Percentiles rank a stretch among this genome's conserved stretches.
Conservation (phyloP, 2,888 invertebrate genomes). For the Troglohyphantes excavatus region DNA sequence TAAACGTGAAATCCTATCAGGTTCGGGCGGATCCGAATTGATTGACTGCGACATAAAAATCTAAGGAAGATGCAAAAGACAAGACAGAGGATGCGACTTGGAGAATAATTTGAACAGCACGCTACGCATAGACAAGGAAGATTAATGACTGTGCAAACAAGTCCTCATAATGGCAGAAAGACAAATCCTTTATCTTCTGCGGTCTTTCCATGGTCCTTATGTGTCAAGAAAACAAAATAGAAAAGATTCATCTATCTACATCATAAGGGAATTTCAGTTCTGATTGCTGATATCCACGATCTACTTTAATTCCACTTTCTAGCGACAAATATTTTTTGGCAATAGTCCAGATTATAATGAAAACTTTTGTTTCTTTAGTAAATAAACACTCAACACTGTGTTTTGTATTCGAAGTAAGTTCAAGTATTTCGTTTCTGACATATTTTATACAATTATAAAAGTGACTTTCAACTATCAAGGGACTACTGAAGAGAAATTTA, state of each 20-base stretch:
- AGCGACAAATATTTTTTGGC: not conserved
- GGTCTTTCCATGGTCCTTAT: not conserved
- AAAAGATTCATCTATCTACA: conserved; percentile 17
- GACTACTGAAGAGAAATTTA: not conserved
- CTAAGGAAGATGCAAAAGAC: not conserved
- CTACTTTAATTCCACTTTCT: not conserved
- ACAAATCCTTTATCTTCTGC: conserved; percentile 3
- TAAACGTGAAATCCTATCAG: not conserved
- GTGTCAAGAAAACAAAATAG: conserved; percentile 20
- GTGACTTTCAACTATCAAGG: not conserved
- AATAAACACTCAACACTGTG: not conserved
- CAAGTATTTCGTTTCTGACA: not conserved
- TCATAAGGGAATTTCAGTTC: not conserved
- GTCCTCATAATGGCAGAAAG: conserved; percentile 19
- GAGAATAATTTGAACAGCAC: not conserved
- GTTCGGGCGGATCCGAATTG: not conserved
- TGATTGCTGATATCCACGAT: conserved; percentile 17
- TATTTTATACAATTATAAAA: not conserved
- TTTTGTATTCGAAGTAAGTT: too few relatives aligned
- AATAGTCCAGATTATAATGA: not conserved
- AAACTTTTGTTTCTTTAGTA: not conserved
- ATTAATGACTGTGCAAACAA: conserved; percentile 45
- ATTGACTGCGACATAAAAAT: not conserved
- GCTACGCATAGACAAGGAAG: not conserved
- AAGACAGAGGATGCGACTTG: not conserved